These are phyloP conservation scores for Bos indicus DNA, from an alignment of 2,113 vertebrate genomes.

Conservation along the genomic window DNA sequence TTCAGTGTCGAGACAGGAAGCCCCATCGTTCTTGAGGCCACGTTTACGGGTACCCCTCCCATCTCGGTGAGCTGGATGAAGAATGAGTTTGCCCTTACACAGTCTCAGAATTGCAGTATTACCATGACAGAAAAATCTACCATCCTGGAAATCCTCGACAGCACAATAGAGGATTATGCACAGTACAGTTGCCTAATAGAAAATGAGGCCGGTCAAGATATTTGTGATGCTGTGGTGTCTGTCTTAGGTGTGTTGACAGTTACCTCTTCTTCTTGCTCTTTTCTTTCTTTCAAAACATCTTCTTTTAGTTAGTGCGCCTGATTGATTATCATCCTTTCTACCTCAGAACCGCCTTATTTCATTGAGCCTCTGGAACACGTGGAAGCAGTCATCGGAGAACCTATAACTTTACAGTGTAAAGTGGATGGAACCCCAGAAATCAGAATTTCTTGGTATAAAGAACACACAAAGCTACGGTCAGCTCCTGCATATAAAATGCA, in stretches of 20 bases:
- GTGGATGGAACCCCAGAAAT: constrained; percentile 95
- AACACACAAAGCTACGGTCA: constrained; percentile 93
- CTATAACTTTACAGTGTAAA: constrained; percentile 90
- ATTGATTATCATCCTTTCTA: constrained; percentile 68
- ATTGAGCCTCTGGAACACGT: constrained; percentile 88
- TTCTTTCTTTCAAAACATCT: background rate
- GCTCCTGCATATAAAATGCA: constrained; percentile 92
- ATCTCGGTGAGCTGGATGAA: constrained; percentile 94
- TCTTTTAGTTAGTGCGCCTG: background rate
- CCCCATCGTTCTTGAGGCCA: constrained; percentile 90
- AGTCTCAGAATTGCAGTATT: constrained; percentile 91
- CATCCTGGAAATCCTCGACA: constrained; percentile 93
- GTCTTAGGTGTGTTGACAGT: constrained; percentile 87
- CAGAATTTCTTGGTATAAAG: constrained; percentile 98
- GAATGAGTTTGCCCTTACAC: constrained; percentile 86
- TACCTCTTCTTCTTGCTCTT: background rate
- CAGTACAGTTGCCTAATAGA: constrained; percentile 91
- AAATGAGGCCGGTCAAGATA: constrained; percentile 92
- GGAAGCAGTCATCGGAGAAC: constrained; percentile 92
- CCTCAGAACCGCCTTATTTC: constrained; percentile 94
- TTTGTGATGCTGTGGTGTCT: constrained; percentile 87
- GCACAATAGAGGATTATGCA: constrained; percentile 89
- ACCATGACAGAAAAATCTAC: constrained; percentile 95
- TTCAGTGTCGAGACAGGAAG: constrained; percentile 91
- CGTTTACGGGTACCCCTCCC: constrained; percentile 90